Conservation (phyloP, 2,113 vertebrate species). For the Chrysochloris asiatica region DNA sequence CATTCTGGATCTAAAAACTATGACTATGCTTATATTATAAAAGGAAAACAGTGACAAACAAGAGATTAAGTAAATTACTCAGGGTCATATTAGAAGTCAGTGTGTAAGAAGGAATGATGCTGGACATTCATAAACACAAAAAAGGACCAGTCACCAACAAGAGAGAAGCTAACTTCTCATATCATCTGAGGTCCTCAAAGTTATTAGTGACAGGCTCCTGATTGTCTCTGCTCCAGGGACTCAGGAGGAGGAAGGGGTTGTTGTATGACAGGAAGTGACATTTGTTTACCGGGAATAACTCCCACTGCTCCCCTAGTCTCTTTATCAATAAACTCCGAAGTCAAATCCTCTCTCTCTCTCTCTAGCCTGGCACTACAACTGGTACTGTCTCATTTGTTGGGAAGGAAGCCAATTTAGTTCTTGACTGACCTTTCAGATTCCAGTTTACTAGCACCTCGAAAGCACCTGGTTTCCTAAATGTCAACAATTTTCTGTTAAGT, state of each 20-base stretch:
- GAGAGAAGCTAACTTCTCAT: neutral
- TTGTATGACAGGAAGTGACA: neutral
- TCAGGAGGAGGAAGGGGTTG: neutral
- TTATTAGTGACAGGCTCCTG: neutral
- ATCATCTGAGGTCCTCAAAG: neutral
- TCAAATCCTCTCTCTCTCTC: neutral
- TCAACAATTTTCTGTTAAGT: neutral
- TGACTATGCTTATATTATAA: neutral
- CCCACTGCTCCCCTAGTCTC: neutral
- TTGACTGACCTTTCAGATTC: neutral
- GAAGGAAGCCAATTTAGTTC: neutral
- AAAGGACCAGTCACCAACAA: neutral
- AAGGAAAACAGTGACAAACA: conserved; percentile 21
- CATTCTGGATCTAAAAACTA: neutral
- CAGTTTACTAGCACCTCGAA: conserved; percentile 18
- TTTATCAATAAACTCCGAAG: neutral
- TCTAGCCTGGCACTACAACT: neutral
- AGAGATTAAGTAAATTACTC: neutral
- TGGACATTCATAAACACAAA: neutral
- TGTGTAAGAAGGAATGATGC: neutral
- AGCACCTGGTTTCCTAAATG: neutral
- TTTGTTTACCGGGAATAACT: neutral
- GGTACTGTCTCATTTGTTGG: neutral
- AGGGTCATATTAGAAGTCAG: conserved; percentile 1
- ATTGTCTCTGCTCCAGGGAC: neutral